Evolutionary conservation across 2,797 vertebrate genomes (phyloP), one percentile per base, ranked within the genome.

Genomic region (Diplodus puntazzo): DNA sequence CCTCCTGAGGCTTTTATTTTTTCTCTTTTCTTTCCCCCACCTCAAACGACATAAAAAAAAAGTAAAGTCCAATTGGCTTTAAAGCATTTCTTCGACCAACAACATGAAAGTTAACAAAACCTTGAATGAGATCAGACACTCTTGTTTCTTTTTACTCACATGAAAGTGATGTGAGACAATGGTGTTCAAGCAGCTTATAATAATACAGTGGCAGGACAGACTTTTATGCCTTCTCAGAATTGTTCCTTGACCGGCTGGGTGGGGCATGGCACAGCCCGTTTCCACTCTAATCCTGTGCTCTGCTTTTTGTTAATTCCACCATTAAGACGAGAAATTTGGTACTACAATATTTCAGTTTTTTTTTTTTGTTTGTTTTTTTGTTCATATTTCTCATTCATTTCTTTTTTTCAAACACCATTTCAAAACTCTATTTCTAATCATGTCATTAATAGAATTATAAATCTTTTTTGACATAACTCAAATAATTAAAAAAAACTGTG

Each of bases 141-240:
- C 25, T 84, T 77, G 82, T 80, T 85, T 75, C 57, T 84, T 88
- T 86, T 68, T 64, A 62, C n/a, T 43, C 12, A 85, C 85, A 91
- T 92, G 76, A 93, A 94, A 93, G 91, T 81, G 46, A 82, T 65
- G 66, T 80, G 78, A 91, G 87, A 94, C 92, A 94, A 94, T 93
- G 82, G 89, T 49, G 78, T 79, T 89, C 76, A 90, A 87, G 86
- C 81, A 78, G 88, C 86, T 89, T 88, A 85, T 88, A 84, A 91
- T 87, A 92, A 93, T 83, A 90, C 70, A 87, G 80, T 65, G 65
- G 70, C 65, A 81, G 75, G 81, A 87, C 58, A 70, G 60, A 80
- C 55, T 83, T 80, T 58, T 25, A 61, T 74, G 90, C 87, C 55
- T 89, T 91, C 86, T 90, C 86, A 86, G 89, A 77, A 91, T 88